A percentile compares a stretch with the other conserved stretches of the same genome.
phyloP scores from a whole-genome alignment of 2,888 invertebrate genomes.

The Mycalesis mineus region DNA sequence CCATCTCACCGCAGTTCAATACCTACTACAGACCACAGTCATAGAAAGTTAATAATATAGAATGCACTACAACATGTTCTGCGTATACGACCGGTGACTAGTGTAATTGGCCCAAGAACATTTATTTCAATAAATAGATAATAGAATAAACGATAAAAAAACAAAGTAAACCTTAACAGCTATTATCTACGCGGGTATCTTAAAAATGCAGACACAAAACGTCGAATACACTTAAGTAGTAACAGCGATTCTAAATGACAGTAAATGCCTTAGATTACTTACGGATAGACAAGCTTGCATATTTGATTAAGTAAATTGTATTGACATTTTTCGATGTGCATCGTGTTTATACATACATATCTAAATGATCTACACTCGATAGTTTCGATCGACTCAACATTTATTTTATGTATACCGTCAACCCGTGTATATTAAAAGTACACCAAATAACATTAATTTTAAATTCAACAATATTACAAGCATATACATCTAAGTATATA shows the following conservation, averaged over 20 bases:
- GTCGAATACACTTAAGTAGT: neutral
- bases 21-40: no score
- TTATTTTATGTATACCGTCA: no score
- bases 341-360: neutral
- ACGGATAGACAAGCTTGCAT: neutral
- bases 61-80: no score
- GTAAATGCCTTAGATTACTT: slow-evolving; percentile 1
- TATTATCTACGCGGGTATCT: neutral
- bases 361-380: neutral
- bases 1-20: no score
- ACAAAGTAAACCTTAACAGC: neutral
- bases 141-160: neutral
- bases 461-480: no score
- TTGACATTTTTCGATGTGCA: neutral
- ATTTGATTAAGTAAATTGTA: neutral
- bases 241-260: neutral
- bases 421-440: no score
- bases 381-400: neutral
- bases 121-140: neutral
- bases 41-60: no score
- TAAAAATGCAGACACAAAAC: neutral
- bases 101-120: neutral
- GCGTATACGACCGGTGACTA: no score
- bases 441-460: no score
- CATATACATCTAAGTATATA: no score